These are phyloP conservation scores for Rhea pennata DNA, from an alignment of 2,113 vertebrate genomes.

Conservation along the genomic window DNA sequence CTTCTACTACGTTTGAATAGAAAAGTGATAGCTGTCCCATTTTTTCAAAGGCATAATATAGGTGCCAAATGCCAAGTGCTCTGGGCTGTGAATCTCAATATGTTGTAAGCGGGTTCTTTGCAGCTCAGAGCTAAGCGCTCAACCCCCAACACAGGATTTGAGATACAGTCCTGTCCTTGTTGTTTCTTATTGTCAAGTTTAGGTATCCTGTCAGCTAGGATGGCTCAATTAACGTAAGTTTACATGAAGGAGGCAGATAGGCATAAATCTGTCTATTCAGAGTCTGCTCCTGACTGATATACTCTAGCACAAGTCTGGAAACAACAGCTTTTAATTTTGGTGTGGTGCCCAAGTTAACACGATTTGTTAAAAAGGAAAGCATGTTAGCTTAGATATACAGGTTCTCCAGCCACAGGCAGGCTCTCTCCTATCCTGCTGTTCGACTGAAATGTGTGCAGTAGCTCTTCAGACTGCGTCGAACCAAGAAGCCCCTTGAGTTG, in stretches of 20 bases:
- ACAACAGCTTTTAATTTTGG: neutral
- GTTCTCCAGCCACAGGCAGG: neutral
- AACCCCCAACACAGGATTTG: neutral
- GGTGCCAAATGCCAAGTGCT: neutral
- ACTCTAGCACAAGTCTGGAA: neutral
- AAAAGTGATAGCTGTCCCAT: neutral
- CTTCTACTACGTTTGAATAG: neutral
- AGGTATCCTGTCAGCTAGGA: neutral
- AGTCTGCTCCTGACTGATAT: neutral
- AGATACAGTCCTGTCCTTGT: neutral
- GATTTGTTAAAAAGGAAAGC: fast-evolving
- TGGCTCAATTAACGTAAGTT: neutral
- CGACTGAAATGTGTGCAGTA: fast-evolving
- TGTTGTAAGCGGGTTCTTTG: neutral
- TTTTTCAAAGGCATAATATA: neutral
- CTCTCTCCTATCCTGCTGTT: neutral
- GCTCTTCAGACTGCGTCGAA: neutral
- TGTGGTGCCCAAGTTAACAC: neutral
- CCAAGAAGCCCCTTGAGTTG: neutral
- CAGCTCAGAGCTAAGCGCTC: neutral
- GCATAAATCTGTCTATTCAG: neutral
- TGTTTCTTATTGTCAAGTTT: neutral
- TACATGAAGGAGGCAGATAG: fast-evolving
- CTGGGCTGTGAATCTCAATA: neutral
- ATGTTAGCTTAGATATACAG: neutral